A percentile compares a stretch with the other conserved stretches of the same genome.
Evolutionary conservation across 2,797 vertebrate species (phyloP).

Genomic region (Sebastes taczanowskii): DNA sequence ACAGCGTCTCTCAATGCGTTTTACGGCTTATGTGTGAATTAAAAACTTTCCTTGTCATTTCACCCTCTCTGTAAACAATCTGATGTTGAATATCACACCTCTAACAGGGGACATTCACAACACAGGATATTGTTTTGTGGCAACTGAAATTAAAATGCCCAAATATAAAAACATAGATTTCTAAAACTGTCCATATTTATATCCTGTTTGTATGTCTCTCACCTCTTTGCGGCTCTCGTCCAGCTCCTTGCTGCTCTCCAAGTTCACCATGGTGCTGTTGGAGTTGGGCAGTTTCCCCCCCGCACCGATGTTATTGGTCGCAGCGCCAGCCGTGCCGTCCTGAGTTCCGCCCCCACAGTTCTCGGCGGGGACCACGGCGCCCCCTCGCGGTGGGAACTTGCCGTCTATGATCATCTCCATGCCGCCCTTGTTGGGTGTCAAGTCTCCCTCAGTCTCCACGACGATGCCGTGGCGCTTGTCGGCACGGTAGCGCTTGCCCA

Average conservation of each 20-base stretch:
- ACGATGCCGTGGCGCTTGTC: constrained; percentile 92
- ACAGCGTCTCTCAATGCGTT: neutral
- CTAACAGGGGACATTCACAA: no score
- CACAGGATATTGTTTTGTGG: no score
- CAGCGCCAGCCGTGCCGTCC: constrained; percentile 43
- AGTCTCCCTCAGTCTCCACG: constrained; percentile 89
- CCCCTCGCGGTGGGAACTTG: constrained; percentile 75
- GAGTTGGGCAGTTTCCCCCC: constrained; percentile 67
- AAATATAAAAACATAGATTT: neutral
- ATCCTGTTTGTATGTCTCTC: constrained; percentile 9
- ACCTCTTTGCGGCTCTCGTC: constrained; percentile 90
- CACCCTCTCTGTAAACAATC: neutral
- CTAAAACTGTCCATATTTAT: neutral
- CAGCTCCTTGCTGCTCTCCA: constrained; percentile 86
- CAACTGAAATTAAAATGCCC: no score
- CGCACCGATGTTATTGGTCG: constrained; percentile 32
- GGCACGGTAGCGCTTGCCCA: constrained; percentile 92
- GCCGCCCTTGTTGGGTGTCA: constrained; percentile 79
- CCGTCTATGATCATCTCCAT: constrained; percentile 87
- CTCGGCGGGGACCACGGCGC: constrained; percentile 53
- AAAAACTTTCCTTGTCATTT: neutral
- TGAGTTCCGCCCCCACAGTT: constrained; percentile 40
- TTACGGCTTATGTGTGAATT: neutral
- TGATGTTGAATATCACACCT: neutral
- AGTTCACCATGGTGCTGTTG: constrained; percentile 65